Percentiles rank a stretch among this genome's conserved stretches.
Conservation (phyloP, 2,113 vertebrate genomes). For the Panthera tigris region DNA sequence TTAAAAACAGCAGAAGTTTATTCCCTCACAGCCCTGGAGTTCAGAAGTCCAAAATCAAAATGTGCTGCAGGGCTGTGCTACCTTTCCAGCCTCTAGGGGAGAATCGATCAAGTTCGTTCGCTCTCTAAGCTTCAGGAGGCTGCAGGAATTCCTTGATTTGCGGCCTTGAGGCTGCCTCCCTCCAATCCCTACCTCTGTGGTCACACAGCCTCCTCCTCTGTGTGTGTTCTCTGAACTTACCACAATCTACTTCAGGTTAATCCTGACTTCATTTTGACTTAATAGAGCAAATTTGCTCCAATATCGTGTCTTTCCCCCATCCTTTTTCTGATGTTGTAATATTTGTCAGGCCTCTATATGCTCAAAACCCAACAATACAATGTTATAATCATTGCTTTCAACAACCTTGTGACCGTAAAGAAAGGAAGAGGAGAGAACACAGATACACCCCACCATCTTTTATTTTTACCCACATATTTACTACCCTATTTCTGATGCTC, state of each 20-base stretch:
- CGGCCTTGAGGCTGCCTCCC: too few relatives aligned
- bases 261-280: background rate
- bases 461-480: background rate
- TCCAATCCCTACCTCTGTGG: background rate
- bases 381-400: background rate
- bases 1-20: background rate
- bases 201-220: background rate
- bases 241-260: background rate
- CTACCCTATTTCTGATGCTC: background rate
- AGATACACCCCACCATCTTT: background rate
- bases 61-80: background rate
- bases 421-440: background rate
- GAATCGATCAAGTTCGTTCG: background rate
- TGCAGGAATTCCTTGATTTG: background rate
- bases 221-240: background rate
- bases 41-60: background rate
- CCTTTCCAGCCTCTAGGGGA: background rate
- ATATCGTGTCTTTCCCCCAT: background rate
- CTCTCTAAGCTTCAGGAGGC: background rate
- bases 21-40: background rate
- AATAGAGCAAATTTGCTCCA: background rate
- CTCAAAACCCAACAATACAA: background rate
- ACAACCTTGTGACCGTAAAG: background rate
- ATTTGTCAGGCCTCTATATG: background rate
- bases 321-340: background rate